Base-by-base conservation (phyloP, 2,888 invertebrate genomes). In the Theodoxus fluviatilis region DNA sequence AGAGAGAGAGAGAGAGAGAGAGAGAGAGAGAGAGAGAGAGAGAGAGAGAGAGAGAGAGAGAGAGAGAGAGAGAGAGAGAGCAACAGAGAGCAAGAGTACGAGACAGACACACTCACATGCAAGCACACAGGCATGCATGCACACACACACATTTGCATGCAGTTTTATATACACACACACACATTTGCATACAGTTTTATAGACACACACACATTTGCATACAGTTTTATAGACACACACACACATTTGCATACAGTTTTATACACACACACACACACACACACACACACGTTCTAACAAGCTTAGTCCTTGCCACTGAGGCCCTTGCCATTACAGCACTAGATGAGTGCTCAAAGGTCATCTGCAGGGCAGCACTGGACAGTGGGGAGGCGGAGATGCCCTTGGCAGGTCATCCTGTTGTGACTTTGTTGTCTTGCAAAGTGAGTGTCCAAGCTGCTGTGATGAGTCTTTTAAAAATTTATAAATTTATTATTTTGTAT, bases 191-290 rank as follows among this genome's bases (percentile, higher is more conserved):
- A 22, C 25, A 12, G 25, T 25, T 12, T 25, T 38, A 57, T 33
- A 37, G n/a, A 55, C 37, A 57, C 35, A 55, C 35, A 37, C 37
- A 57, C 35, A 57, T 38, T 55, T 12, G 9, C 25, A 52, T 31
- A 52, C 33, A 52, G n/a, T 49, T 52, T 37, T 57, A 59, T 22
- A 68, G 18, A 68, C 40, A 68, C 37, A 68, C 33, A 59, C 52
- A 49, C 49, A 59, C 28, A 59, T 35, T n/a, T 18, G 18, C 57
- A 28, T 18, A 28, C 57, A 57, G 12, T 25, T 28, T 25, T n/a
- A 52, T 28, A 52, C n/a, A 52, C 52, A 59, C 52, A 59, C 52
- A 59, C 37, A 28, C 37, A 25, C 52, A 66, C 47, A 47, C 31
- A 66, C 3, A 59, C 25, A 68, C 22, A 59, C 33, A 68, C 4